These are phyloP conservation scores for Caenorhabditis becei DNA, from an alignment of 2,888 invertebrate genomes.

Conservation along the genomic window DNA sequence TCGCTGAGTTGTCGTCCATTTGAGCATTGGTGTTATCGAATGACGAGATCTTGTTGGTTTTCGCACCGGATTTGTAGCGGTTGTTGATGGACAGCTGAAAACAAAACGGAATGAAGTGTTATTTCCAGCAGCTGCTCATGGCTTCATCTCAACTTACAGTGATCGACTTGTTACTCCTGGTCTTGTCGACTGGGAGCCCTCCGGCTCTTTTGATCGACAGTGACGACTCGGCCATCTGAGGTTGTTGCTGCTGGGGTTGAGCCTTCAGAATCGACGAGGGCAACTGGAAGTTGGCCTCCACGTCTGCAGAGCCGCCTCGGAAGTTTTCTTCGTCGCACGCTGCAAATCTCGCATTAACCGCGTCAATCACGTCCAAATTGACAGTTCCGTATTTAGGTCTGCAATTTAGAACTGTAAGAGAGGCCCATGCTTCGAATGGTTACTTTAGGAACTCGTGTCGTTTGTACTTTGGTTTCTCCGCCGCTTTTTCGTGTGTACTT, in stretches of 20 bases:
- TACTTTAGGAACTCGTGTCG: constrained; percentile 81
- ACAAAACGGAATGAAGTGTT: not conserved
- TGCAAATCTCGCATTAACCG: constrained; percentile 80
- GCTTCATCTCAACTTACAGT: constrained; percentile 59
- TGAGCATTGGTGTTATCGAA: constrained; percentile 71
- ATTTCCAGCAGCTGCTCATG: not conserved
- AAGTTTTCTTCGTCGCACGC: constrained; percentile 72
- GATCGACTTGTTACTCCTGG: constrained; percentile 75
- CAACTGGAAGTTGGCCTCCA: constrained; percentile 74
- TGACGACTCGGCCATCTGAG: constrained; percentile 66
- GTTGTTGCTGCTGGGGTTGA: constrained; percentile 30
- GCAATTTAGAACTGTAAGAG: constrained; percentile 5
- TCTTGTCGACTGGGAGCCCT: constrained; percentile 66
- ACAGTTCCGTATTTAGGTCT: constrained; percentile 81
- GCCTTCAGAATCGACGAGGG: constrained; percentile 68
- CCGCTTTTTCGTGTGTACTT: constrained; percentile 65
- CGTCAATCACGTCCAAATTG: constrained; percentile 81
- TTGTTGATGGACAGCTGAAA: constrained; percentile 76
- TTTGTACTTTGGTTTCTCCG: constrained; percentile 81
- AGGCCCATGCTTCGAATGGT: not conserved
- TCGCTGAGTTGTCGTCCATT: constrained; percentile 72
- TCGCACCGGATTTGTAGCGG: constrained; percentile 66
- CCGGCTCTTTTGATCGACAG: constrained; percentile 62
- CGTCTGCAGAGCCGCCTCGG: constrained; percentile 62
- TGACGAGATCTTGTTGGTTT: constrained; percentile 70